Conservation (phyloP, 2,888 invertebrate species). For the Philhelius pedissequus region DNA sequence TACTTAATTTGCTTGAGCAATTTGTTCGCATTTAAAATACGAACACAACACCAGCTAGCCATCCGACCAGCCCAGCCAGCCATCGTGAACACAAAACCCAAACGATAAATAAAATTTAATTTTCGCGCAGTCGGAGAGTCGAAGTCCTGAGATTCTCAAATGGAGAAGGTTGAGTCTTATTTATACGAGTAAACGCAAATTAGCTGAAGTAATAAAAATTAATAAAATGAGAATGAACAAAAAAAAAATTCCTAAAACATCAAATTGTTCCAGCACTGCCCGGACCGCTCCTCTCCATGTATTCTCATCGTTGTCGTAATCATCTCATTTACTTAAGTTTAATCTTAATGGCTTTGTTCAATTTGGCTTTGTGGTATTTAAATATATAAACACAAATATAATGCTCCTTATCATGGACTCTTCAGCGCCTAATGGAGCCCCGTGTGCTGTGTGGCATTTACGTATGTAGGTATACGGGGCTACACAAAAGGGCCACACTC, state of each 20-base stretch:
- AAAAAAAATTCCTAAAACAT: neutral
- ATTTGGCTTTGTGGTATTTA: slow-evolving; percentile 30
- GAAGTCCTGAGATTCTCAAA: slow-evolving; percentile 16
- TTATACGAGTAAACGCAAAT: slow-evolving; percentile 33
- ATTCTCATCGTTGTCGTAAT: too few species aligned
- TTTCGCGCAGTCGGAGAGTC: slow-evolving; percentile 11
- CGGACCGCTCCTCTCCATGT: neutral
- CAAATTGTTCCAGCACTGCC: too few species aligned
- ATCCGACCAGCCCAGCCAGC: neutral
- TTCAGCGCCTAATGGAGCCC: slow-evolving; percentile 13
- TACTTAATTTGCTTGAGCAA: slow-evolving; percentile 61
- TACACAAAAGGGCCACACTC: neutral
- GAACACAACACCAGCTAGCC: slow-evolving; percentile 13
- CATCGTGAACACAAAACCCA: slow-evolving; percentile 18
- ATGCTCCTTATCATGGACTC: slow-evolving; percentile 15
- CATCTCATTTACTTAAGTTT: slow-evolving; percentile 53
- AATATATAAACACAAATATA: neutral
- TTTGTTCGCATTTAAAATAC: slow-evolving; percentile 52
- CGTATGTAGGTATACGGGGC: neutral
- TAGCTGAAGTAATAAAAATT: slow-evolving; percentile 27
- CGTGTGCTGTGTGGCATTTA: neutral
- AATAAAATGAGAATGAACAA: neutral
- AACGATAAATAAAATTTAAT: slow-evolving; percentile 51
- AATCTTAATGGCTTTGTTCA: slow-evolving; percentile 57
- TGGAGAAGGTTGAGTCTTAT: slow-evolving; percentile 1